phyloP scores from a whole-genome alignment of 2,797 vertebrate species.

The Diplodus puntazzo region DNA sequence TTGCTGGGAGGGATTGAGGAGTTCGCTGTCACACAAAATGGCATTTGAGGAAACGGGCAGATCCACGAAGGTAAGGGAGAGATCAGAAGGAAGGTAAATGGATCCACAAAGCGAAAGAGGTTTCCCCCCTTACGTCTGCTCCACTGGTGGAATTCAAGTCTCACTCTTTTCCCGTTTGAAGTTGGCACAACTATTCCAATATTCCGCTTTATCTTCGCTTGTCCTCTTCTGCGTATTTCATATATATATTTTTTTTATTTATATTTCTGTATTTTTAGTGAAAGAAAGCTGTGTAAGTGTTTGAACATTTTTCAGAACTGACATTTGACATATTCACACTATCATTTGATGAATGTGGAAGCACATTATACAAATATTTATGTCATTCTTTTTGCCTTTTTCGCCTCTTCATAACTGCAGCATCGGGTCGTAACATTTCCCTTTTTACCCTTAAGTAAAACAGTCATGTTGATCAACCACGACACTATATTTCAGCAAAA shows the following conservation, averaged over 20 bases:
- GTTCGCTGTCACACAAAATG: slow-evolving; percentile 53
- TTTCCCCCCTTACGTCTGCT: not conserved
- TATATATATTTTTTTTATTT: not conserved
- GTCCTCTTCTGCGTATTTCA: slow-evolving; percentile 29
- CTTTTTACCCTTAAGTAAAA: not conserved
- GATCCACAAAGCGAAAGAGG: slow-evolving; percentile 11
- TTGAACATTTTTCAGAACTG: not conserved
- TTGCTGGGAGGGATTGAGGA: slow-evolving; percentile 40
- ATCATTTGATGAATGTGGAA: not conserved
- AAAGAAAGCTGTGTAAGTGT: not conserved
- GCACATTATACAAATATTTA: not conserved
- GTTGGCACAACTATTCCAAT: slow-evolving; percentile 17
- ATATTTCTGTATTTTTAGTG: not conserved
- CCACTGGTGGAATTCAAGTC: slow-evolving; percentile 11
- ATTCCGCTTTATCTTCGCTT: slow-evolving; percentile 15
- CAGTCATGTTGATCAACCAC: slow-evolving; percentile 2
- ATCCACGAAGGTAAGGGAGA: slow-evolving; percentile 18
- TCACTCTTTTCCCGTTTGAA: slow-evolving; percentile 5
- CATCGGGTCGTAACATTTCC: not conserved
- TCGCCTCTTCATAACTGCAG: not conserved
- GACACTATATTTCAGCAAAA: slow-evolving; percentile 39
- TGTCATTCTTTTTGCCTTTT: not conserved
- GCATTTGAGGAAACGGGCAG: slow-evolving; percentile 35
- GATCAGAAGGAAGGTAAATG: slow-evolving; percentile 19
- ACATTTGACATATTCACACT: not conserved